Evolutionary conservation across 2,797 vertebrate species (phyloP).

Genomic region (Oreochromis grahami): DNA sequence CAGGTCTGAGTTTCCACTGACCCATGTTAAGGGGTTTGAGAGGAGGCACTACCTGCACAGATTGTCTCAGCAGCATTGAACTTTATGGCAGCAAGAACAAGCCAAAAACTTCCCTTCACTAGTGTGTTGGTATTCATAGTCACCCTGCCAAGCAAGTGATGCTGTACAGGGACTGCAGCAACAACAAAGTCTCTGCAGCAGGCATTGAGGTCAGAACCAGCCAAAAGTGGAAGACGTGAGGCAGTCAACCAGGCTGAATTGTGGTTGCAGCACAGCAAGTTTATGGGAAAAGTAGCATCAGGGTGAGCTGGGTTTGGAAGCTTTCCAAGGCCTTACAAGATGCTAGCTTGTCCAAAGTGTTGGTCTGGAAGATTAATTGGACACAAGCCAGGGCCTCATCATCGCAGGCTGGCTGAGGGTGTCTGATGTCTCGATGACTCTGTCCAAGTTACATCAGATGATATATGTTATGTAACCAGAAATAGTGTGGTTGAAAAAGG

Average conservation of each 20-base stretch:
- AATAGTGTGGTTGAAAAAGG: not conserved
- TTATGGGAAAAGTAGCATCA: not conserved
- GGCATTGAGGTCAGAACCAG: not conserved
- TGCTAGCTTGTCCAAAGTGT: too few relatives aligned
- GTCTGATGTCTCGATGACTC: accelerated
- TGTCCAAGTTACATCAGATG: not conserved
- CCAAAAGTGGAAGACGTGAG: not conserved
- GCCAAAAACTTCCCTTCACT: not conserved
- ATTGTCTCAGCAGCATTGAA: not conserved
- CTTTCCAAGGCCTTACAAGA: not conserved
- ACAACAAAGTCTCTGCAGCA: not conserved
- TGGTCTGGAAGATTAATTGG: not conserved
- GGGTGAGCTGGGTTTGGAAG: not conserved
- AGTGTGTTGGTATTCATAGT: not conserved
- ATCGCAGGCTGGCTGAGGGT: not conserved
- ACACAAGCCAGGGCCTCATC: not conserved
- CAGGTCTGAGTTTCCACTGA: not conserved
- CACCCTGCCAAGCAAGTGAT: not conserved
- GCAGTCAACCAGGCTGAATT: not conserved
- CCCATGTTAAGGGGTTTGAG: not conserved
- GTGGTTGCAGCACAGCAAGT: not conserved
- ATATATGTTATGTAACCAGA: not conserved
- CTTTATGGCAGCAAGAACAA: not conserved
- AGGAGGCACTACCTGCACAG: not conserved
- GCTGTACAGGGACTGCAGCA: not conserved